Conservation (phyloP, 2,113 vertebrate species). For the Corapipo altera region DNA sequence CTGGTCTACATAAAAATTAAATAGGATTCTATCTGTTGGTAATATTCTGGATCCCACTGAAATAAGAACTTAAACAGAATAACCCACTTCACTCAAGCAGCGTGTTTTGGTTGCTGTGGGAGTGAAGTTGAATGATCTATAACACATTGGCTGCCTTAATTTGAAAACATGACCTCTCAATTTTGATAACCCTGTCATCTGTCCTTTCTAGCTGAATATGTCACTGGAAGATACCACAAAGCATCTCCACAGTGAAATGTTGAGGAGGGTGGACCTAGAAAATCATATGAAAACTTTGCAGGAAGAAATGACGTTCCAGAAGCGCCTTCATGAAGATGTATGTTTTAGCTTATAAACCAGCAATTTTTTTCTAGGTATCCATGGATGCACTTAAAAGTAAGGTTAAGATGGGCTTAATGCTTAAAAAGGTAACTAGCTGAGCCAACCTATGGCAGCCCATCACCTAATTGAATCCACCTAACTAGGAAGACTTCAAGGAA, state of each 20-base stretch:
- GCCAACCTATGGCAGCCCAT: neutral
- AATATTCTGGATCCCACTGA: neutral
- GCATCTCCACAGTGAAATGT: constrained; percentile 78
- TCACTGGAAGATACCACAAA: constrained; percentile 71
- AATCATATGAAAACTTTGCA: constrained; percentile 79
- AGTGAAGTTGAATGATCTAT: neutral
- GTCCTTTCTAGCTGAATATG: constrained; percentile 23
- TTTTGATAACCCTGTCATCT: neutral
- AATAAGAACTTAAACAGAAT: neutral
- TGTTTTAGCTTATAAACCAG: constrained; percentile 35
- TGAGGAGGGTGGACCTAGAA: constrained; percentile 78
- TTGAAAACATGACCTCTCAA: neutral
- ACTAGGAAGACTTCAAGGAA: neutral
- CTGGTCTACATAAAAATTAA: neutral
- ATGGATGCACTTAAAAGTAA: neutral
- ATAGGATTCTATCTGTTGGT: neutral
- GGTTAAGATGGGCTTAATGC: neutral
- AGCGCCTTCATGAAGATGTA: constrained; percentile 78
- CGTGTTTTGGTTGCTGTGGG: neutral
- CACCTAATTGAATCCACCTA: neutral
- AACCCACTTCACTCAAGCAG: neutral
- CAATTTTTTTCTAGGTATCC: neutral
- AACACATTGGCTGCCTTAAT: neutral
- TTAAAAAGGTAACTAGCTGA: constrained; percentile 20
- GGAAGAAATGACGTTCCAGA: constrained; percentile 82